Evolutionary conservation across 2,113 vertebrate genomes (phyloP), one percentile per base, ranked within the genome.

Genomic region (Lepus timidus): DNA sequence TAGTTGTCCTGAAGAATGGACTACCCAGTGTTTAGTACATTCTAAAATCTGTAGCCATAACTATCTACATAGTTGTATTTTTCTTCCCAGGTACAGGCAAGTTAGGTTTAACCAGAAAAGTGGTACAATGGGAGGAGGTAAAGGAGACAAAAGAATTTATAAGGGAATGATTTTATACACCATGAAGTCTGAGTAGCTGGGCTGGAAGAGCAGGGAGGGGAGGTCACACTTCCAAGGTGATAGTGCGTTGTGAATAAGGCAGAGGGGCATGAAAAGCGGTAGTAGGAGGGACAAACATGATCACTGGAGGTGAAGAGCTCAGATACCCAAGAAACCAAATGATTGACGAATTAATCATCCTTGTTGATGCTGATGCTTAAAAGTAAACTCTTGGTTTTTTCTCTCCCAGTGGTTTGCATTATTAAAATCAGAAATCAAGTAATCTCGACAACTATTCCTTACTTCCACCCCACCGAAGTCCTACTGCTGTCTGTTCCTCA

Each of bases 101-200:
- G n/a, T 74, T 91, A 74, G 27, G 25, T 93, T 93, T 88, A 74
- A 88, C 29, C 39, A 91, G 36, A 51, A 64, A 74, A 91, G 44
- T 65, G 36, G 80, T 49, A 65, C 27, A 73, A 0, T 27, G 75
- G 27, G 65, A 85, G 22, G 36, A n/a, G 22, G 33, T 52, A 55
- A 62, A 49, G 51, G 51, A 52, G 23, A 39, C 64, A 65, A 61
- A 5, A 88, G 52, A 76, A 25, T 94, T 75, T 86, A n/a, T 90
- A 33, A 68, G 70, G 78, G 70, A 76, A 7, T 67, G 49, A 95
- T 65, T 93, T 85, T 93, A 81, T 70, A 68, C 25, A 70, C 52
- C 11, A 52, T 0, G 27, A 92, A 82, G 58, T 75, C 19, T 64
- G 58, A 78, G 27, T 67, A 68, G 29, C 39, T 94, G 71, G 73